Percentiles rank a stretch among this genome's conserved stretches.
Evolutionary conservation across 2,888 invertebrate species (phyloP).

Genomic region (Hoplodrina ambigua): DNA sequence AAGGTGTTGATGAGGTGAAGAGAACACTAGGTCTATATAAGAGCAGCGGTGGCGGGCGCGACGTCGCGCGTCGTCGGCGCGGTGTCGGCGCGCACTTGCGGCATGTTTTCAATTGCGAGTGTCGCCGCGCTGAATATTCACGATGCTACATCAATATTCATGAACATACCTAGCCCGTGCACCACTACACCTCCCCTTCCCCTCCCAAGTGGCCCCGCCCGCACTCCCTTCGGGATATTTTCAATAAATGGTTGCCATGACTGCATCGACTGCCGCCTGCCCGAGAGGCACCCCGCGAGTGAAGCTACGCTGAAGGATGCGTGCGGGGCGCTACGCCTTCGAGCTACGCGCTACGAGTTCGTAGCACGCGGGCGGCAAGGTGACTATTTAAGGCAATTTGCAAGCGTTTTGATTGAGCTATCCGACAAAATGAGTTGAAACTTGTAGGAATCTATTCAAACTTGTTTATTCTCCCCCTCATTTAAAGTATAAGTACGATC

Average conservation of each 20-base stretch:
- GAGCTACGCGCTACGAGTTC: constrained; percentile 10
- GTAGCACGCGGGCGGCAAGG: not conserved
- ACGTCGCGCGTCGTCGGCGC: constrained; percentile 14
- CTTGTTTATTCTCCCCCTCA: too few relatives aligned
- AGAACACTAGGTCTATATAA: not conserved
- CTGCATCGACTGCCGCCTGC: constrained; percentile 33
- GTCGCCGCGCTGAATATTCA: constrained; percentile 83
- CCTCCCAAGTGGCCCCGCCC: constrained; percentile 19
- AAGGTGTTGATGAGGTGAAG: not conserved
- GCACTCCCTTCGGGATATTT: constrained; percentile 41
- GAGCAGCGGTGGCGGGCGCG: not conserved
- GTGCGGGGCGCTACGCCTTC: constrained; percentile 6
- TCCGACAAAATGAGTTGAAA: too few relatives aligned
- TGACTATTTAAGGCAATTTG: too few relatives aligned
- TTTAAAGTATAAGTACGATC: too few relatives aligned
- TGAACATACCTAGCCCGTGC: constrained; percentile 69
- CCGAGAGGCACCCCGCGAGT: too few relatives aligned
- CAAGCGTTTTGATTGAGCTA: too few relatives aligned
- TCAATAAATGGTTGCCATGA: constrained; percentile 53
- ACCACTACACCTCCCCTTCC: constrained; percentile 37
- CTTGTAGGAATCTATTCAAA: too few relatives aligned
- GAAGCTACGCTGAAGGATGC: constrained; percentile 2
- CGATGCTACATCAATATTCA: constrained; percentile 83
- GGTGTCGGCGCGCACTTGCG: constrained; percentile 68
- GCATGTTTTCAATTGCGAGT: constrained; percentile 83